Base-by-base conservation (phyloP, 2,113 vertebrate species). In the Gallinago undulata region DNA sequence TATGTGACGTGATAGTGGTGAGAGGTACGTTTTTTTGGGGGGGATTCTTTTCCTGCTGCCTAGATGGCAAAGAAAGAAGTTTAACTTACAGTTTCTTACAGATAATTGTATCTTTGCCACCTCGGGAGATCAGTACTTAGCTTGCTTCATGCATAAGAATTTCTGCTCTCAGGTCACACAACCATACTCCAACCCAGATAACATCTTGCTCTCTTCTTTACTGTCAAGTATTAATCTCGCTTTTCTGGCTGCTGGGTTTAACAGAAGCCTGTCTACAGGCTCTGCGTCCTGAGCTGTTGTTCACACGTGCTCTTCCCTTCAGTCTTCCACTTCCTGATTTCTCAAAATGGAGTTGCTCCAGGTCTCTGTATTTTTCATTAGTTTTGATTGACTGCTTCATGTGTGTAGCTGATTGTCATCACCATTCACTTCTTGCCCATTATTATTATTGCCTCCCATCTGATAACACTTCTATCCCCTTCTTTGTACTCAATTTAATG, bases 391-490 rank as follows among this genome's bases (percentile, higher is more conserved):
- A 39, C 35, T 48, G 14, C 25, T 56, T 64, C 8, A 2, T 70
- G 16, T 18, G 2, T 67, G 53, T 43, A 81, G 51, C 18, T 56
- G 60, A 56, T 79, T 48, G 43, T 45, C 43, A 15, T 87, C 51
- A 87, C 35, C 50, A 17, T 39, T 94, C 11, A 23, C 14, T 74
- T 74, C 16, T 70, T 0, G 0, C 7, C 16, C 0, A 0, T 90
- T 75, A 43, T 18, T 85, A 37, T 18, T 85, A 37, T 83, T 83
- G 43, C 23, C 35, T 89, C 25, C 53, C 28, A 56, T 73, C 45
- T 79, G 39, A 64, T 43, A 47, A 17, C 0, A 1, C 24, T 56
- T 88, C 27, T 23, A 0, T 84, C 37, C 33, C 8, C 16, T 86
- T 11, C 37, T 70, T 78, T 70, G 11, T 63, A 11, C 27, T 39